Evolutionary conservation across 37 sponge, comb jelly and placozoan species (phyloP), one percentile per base, ranked within the genome.

Genomic region (Hexactinellida sp.): DNA sequence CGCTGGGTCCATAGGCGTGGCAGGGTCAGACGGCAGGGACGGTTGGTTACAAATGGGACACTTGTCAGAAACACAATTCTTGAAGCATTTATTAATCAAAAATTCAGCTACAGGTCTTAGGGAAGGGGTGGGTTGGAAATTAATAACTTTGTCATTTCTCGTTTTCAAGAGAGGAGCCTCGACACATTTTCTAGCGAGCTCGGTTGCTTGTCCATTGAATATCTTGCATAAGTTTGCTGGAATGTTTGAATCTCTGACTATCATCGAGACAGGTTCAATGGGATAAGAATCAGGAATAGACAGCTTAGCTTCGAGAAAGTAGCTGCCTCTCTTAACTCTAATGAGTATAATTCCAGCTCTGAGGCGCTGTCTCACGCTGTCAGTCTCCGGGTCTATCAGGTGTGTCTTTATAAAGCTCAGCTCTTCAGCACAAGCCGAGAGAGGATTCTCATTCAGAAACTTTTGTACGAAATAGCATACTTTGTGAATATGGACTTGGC

Each of bases 341-440:
- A 83, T 37, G 3, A 83, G 24, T 9, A 83, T 24, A 83, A 19
- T 37, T 3, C 41, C 84, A 38, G 41, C 32, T 24, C 16, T 83
- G n/a, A 83, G 38, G 38, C 76, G 76, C 34, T 25, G 76, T 63
- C 13, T 63, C 21, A 63, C 5, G 3, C 5, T 63, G 13, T 63
- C 76, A 21, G 76, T 63, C 13, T 63, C 34, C 3, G 76, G 76
- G 13, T 63, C 76, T 32, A 54, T 5, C 36, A 97, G 83, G 25
- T 92, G 85, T 37, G 89, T 91, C 87, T 92, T 92, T 54, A 97
- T 84, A 47, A 87, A 85, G 23, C 83, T 84, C 36, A 97, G 87
- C 85, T 97, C 97, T 0, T 92, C 97, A 3, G 97, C 90, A 37
- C 94, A 97, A 0, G 92, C 94, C 0, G 92, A 83, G 85, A 97